Evolutionary conservation across 1,140 invertebrate species (phyloP), one percentile per base, ranked within the genome.

Genomic region (Phymorhynchus buccinoides): DNA sequence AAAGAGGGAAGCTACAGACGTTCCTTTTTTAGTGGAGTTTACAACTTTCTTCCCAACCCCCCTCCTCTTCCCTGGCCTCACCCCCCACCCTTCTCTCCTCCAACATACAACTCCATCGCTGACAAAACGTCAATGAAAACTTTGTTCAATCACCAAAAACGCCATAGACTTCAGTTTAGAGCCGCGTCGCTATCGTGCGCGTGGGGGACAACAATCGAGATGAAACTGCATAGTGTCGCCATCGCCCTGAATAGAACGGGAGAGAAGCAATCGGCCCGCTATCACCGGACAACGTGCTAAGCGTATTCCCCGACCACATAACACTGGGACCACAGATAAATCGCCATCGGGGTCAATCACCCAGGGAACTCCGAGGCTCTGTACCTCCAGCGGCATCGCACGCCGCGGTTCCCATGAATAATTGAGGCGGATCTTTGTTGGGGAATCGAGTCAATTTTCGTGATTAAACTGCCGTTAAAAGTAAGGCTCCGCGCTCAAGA

Each of bases 401-500:
- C 73, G 14, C 37, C 35, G 18, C 73, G 37, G 35, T 9, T 66
- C 80, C 4, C 12, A 42, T 83, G 66, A 83, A 83, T 83, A 71
- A 83, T 83, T 71, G 81, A 83, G 3, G 68, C 27, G 71, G 48
- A 75, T 77, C 77, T 75, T 56, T 78, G 75, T 75, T 35, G 32
- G 42, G 22, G 83, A 84, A 73, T 80, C 78, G 84, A 81, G 84
- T 85, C 79, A 85, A 85, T 85, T 80, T 85, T 80, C 79, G 79
- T 80, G 84, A 85, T 81, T 85, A 81, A 85, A 85, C 42, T 80
- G 84, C 79, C 84, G 79, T 85, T 80, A 85, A 80, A n/a, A 85
- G 66, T 80, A 56, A 84, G 75, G 71, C 71, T 39, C 42, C 16
- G 27, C 42, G 27, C 42, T 16, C 35, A 16, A 56, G 52, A 62